A percentile compares a stretch with the other conserved stretches of the same genome.
Conservation (phyloP, 2,113 vertebrate species). For the Eolophus roseicapilla region DNA sequence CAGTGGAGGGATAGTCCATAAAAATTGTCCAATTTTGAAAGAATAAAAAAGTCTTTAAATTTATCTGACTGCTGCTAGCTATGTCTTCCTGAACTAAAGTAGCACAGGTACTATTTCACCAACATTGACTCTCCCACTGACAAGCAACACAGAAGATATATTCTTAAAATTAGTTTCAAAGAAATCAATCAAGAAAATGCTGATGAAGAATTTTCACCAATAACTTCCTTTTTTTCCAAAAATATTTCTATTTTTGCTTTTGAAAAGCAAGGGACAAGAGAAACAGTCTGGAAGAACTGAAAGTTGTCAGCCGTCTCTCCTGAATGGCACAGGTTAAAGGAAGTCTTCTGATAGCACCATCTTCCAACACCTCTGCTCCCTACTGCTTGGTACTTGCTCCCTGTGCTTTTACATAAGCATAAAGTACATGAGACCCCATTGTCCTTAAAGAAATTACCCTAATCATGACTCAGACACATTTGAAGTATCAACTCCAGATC, state of each 20-base stretch:
- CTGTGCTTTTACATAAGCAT: background rate
- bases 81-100: background rate
- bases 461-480: background rate
- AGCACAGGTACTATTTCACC: background rate
- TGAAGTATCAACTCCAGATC: background rate
- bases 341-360: background rate
- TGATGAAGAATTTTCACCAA: background rate
- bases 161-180: slow-evolving; percentile 18
- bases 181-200: background rate
- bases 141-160: background rate
- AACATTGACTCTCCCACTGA: background rate
- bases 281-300: background rate
- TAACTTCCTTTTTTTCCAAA: background rate
- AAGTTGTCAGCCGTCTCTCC: background rate
- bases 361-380: background rate
- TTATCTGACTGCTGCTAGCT: background rate
- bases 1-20: background rate
- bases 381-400: background rate
- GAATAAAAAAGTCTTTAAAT: background rate
- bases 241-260: slow-evolving; percentile 9
- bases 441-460: background rate
- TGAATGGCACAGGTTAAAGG: background rate
- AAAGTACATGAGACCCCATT: accelerated
- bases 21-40: background rate
- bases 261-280: background rate